Percentiles rank a stretch among this genome's conserved stretches.
phyloP scores from a whole-genome alignment of 2,797 vertebrate genomes.

The Dryobates pubescens region DNA sequence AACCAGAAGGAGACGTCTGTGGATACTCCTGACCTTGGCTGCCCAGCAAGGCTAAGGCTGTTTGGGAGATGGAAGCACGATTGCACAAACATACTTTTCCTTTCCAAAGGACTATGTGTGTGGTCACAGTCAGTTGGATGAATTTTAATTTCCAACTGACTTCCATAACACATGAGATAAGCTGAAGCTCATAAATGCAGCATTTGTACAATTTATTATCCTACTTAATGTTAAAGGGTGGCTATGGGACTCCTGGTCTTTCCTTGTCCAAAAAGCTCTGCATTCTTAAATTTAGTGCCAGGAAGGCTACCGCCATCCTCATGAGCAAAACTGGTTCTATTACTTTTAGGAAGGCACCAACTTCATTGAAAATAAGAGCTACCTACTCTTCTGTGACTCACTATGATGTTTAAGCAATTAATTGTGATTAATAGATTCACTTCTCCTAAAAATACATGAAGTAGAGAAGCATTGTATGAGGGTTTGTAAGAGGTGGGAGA shows the following conservation, averaged over 20 bases:
- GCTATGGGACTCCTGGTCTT: not conserved
- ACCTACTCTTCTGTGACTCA: not conserved
- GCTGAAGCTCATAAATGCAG: constrained; percentile 22
- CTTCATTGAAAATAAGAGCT: not conserved
- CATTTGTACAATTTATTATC: not conserved
- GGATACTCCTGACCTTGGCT: constrained; percentile 4
- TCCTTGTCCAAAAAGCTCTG: not conserved
- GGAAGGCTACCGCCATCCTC: not conserved
- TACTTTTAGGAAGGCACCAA: not conserved
- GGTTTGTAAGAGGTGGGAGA: not conserved
- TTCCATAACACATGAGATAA: constrained; percentile 46
- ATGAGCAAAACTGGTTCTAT: not conserved
- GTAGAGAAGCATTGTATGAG: not conserved
- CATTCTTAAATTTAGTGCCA: not conserved
- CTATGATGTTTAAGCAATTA: not conserved
- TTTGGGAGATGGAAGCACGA: constrained; percentile 52
- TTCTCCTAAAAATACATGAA: not conserved
- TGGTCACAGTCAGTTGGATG: constrained; percentile 47
- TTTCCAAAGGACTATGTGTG: constrained; percentile 57
- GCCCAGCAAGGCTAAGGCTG: constrained; percentile 19
- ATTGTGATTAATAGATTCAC: not conserved
- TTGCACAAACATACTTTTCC: constrained; percentile 63
- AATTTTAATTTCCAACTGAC: constrained; percentile 58
- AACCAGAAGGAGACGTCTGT: not conserved
- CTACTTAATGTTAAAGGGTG: not conserved